Conservation (phyloP, 1,140 invertebrate species). For the Pentalonia nigronervosa region DNA sequence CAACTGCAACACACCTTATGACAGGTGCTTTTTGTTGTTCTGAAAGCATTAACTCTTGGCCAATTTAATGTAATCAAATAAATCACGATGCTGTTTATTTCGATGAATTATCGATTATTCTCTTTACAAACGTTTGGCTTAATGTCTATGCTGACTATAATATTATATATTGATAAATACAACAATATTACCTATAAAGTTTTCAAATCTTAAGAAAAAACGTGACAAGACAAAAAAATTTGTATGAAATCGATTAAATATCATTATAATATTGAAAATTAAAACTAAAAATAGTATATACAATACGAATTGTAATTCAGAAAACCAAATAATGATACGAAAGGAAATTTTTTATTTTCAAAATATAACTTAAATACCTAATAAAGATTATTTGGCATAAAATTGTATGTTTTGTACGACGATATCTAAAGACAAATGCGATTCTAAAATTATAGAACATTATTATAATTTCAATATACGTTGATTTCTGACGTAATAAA, state of each 20-base stretch:
- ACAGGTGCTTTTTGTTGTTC: neutral
- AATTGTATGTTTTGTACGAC: neutral
- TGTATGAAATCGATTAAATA: neutral
- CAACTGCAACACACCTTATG: neutral
- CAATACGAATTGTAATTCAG: neutral
- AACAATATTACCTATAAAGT: neutral
- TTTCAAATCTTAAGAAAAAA: neutral
- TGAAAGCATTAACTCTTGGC: neutral
- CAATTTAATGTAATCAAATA: neutral
- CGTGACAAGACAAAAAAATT: neutral
- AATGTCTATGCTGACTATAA: neutral
- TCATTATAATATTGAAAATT: neutral
- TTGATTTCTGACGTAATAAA: neutral
- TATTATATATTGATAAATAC: neutral
- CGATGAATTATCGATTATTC: neutral
- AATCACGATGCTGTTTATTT: neutral
- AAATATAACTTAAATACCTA: neutral
- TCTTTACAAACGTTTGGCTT: neutral
- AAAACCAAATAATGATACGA: neutral
- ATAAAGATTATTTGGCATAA: neutral
- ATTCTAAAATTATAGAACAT: no score
- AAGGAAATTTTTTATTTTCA: neutral
- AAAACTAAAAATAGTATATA: neutral
- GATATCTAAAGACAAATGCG: neutral
- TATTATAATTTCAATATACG: no score